phyloP scores from a whole-genome alignment of 2,888 invertebrate species.

The Plemyria rubiginata region DNA sequence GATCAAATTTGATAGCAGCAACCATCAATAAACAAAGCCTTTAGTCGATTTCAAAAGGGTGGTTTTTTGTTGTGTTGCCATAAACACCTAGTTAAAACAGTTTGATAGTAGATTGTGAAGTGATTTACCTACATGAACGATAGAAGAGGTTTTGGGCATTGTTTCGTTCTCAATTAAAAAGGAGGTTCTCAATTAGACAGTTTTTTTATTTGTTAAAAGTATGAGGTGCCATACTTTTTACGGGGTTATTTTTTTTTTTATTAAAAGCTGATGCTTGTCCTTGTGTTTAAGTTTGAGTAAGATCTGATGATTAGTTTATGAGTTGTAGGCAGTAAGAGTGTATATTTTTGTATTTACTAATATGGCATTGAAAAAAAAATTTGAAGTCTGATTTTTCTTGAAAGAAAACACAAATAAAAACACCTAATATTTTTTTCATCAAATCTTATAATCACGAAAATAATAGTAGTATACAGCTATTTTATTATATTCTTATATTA shows the following conservation, averaged over 20 bases:
- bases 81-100: slow-evolving; percentile 59
- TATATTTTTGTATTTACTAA: too few species aligned
- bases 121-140: slow-evolving; percentile 4
- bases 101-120: slow-evolving; percentile 21
- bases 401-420: too few species aligned
- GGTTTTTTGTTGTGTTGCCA: slow-evolving; percentile 31
- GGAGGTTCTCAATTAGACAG: too few species aligned
- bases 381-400: too few species aligned
- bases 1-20: slow-evolving; percentile 26
- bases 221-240: too few species aligned
- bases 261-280: too few species aligned
- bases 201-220: too few species aligned
- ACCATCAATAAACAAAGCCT: slow-evolving; percentile 6
- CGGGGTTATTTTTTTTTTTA: too few species aligned
- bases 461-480: slow-evolving; percentile 24
- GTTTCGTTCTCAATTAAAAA: not conserved
- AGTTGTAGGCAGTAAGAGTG: too few species aligned
- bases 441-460: not conserved
- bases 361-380: too few species aligned
- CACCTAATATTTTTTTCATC: not conserved
- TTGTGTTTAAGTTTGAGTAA: too few species aligned
- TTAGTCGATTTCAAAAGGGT: slow-evolving; percentile 7
- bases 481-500: slow-evolving; percentile 30
- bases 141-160: not conserved
- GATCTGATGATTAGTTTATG: too few species aligned